Evolutionary conservation across 2,797 vertebrate genomes (phyloP).

Genomic region (Menidia menidia): DNA sequence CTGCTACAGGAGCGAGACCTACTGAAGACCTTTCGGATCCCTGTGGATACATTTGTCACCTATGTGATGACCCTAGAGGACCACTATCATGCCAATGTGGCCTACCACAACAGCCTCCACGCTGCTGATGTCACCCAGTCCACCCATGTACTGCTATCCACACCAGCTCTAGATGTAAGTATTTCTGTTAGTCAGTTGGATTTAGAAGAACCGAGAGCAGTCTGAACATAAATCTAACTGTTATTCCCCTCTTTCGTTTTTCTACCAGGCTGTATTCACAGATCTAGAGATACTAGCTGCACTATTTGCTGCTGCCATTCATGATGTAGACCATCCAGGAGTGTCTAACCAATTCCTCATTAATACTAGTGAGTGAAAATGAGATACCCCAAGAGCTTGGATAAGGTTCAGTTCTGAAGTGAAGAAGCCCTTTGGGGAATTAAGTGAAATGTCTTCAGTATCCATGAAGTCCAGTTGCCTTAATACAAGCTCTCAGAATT

Average conservation of each 20-base stretch:
- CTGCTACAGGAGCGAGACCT: constrained; percentile 89
- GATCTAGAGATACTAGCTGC: constrained; percentile 94
- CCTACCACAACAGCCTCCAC: constrained; percentile 96
- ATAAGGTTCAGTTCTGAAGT: too few species aligned
- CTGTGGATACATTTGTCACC: constrained; percentile 90
- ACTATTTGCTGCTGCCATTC: constrained; percentile 92
- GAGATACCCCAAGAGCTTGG: not conserved
- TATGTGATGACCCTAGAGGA: constrained; percentile 94
- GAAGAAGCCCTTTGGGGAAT: too few species aligned
- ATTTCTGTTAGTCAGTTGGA: not conserved
- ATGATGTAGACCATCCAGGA: constrained; percentile 94
- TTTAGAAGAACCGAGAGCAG: not conserved
- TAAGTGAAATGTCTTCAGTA: too few species aligned
- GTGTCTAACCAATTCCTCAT: constrained; percentile 97
- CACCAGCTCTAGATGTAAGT: constrained; percentile 91
- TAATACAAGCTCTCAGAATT: too few species aligned
- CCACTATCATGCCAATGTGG: constrained; percentile 94
- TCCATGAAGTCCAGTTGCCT: too few species aligned
- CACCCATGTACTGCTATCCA: constrained; percentile 93
- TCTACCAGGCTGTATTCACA: constrained; percentile 90
- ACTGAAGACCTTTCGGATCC: constrained; percentile 91
- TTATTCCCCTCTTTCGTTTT: constrained; percentile 3
- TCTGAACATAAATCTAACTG: not conserved
- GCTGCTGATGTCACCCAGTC: constrained; percentile 95
- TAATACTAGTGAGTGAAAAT: constrained; percentile 89